These are phyloP conservation scores for Heliconius erato DNA, from an alignment of 2,888 invertebrate genomes.

Conservation along the genomic window DNA sequence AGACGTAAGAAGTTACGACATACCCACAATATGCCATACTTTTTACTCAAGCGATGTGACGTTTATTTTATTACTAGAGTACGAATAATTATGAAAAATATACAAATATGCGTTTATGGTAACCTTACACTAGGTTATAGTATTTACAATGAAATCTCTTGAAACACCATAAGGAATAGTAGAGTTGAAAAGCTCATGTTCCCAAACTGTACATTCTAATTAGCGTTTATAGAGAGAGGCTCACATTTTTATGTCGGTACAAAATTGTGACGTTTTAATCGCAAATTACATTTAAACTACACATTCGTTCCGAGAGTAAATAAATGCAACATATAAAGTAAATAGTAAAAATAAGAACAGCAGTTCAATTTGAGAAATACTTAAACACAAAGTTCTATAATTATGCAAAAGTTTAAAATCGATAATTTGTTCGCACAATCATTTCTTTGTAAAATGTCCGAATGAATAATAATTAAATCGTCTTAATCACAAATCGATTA, in stretches of 20 bases:
- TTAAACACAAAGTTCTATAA: not conserved
- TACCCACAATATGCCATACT: conserved; percentile 62
- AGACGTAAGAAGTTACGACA: conserved; percentile 76
- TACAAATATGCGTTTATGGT: conserved; percentile 75
- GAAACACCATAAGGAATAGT: conserved; percentile 51
- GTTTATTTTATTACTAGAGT: conserved; percentile 58
- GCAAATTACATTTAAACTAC: conserved; percentile 48
- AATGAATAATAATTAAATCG: not conserved
- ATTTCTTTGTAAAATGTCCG: not conserved
- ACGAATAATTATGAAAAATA: conserved; percentile 75
- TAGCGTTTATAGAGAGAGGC: conserved; percentile 1
- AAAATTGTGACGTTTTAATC: conserved; percentile 53
- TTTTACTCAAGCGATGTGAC: conserved; percentile 73
- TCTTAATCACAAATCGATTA: conserved; percentile 24
- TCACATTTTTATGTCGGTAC: conserved; percentile 17
- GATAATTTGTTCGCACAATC: conserved; percentile 18
- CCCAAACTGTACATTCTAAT: conserved; percentile 54
- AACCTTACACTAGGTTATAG: conserved; percentile 68
- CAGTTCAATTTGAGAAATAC: conserved; percentile 13
- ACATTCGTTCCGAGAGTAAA: conserved; percentile 60
- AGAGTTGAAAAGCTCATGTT: conserved; percentile 59
- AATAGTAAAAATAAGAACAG: conserved; percentile 48
- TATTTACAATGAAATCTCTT: conserved; percentile 70
- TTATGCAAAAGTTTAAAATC: conserved; percentile 20
- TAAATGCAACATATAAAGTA: conserved; percentile 82